Evolutionary conservation across 2,888 invertebrate species (phyloP).

Genomic region (Acholoe squamosa): DNA sequence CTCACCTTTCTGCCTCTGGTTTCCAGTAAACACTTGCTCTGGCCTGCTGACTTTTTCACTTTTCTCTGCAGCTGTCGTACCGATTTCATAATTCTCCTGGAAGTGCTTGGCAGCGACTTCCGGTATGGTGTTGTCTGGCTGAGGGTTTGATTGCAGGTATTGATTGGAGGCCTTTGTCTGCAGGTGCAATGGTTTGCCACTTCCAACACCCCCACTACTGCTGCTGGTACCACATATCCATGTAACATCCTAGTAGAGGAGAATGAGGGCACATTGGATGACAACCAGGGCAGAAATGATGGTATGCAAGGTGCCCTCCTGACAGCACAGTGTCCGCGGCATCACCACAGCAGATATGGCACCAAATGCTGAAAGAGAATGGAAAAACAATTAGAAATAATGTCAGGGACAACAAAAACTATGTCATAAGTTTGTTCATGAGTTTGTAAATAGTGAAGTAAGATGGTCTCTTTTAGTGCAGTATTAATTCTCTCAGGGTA

Average conservation of each 20-base stretch:
- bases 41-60: background rate
- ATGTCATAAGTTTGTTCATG: too few species aligned
- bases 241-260: constrained; percentile 49
- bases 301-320: background rate
- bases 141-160: background rate
- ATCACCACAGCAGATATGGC: background rate
- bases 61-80: background rate
- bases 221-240: background rate
- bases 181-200: background rate
- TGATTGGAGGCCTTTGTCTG: constrained; percentile 28
- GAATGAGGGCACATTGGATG: constrained; percentile 57
- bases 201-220: background rate
- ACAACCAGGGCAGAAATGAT: constrained; percentile 10
- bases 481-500: too few species aligned
- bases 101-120: constrained; percentile 18
- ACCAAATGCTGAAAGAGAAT: background rate
- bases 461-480: too few species aligned
- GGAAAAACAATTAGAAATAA: too few species aligned
- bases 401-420: too few species aligned
- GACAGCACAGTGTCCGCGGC: constrained; percentile 34
- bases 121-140: background rate
- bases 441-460: too few species aligned
- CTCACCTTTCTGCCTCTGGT: constrained; percentile 17
- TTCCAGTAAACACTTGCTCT: background rate
- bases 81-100: background rate